These are phyloP conservation scores for Hemithea aestivaria DNA, from an alignment of 2,888 invertebrate species.

Conservation along the genomic window DNA sequence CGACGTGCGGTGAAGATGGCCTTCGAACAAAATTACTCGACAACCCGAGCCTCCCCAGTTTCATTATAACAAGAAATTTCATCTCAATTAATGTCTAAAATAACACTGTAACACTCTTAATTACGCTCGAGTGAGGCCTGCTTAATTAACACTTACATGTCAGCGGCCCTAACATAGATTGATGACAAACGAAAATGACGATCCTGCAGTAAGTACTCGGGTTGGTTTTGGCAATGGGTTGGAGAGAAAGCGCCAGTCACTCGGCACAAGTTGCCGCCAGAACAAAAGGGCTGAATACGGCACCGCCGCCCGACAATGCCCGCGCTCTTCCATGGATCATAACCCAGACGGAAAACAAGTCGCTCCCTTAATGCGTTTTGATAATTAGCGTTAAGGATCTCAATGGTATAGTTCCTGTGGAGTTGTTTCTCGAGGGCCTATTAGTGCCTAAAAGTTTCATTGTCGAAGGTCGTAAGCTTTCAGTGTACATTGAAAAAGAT, in stretches of 20 bases:
- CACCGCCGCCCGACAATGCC: conserved; percentile 47
- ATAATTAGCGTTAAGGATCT: conserved; percentile 55
- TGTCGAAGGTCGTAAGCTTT: conserved; percentile 32
- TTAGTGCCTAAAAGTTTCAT: conserved; percentile 4
- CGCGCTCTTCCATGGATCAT: conserved; percentile 47
- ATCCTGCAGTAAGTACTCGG: conserved; percentile 60
- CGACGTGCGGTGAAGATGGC: conserved; percentile 53
- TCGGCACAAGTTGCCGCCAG: conserved; percentile 49
- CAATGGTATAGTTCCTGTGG: conserved; percentile 14
- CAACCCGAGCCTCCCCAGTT: conserved; percentile 46
- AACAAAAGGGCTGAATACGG: conserved; percentile 59
- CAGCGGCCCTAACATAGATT: conserved; percentile 76
- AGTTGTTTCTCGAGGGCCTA: conserved; percentile 8
- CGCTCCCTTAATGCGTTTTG: conserved; percentile 70
- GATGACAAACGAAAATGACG: conserved; percentile 79
- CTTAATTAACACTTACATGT: conserved; percentile 80
- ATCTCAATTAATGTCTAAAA: conserved; percentile 79
- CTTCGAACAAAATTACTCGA: conserved; percentile 61
- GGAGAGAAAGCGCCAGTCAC: conserved; percentile 68
- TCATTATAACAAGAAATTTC: conserved; percentile 75
- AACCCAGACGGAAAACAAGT: conserved; percentile 59
- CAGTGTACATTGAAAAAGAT: conserved; percentile 3
- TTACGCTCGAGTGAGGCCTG: conserved; percentile 76
- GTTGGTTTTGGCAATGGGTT: conserved; percentile 52
- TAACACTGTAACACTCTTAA: conserved; percentile 78